Base-by-base conservation (phyloP, 2,888 invertebrate species). In the Acronicta alni region DNA sequence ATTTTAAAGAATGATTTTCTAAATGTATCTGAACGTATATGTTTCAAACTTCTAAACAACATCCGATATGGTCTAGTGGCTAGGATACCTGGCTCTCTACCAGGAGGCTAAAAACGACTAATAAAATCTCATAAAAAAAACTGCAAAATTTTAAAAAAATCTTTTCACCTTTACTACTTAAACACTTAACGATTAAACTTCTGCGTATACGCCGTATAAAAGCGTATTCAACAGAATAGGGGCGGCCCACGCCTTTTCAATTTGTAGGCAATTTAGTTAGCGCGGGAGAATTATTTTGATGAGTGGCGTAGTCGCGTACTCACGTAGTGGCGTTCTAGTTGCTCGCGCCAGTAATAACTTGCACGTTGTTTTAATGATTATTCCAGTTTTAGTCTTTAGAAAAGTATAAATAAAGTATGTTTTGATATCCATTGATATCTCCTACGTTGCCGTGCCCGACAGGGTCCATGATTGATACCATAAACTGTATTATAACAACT, bases 41-140 rank as follows among this genome's bases (percentile, higher is more conserved):
- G 5, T n/a, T 32, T 32, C 32, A 3, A 1, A 4, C 6, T 3
- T n/a, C 0, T 4, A 0, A 1, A 35, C 30, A 79, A 8, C 4
- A 86, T 95, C 94, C 95, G 93, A 93, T 95, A 95, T 95, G 94
- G 95, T 95, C 95, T 95, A 95, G 95, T 95, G 95, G 95, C 92
- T 95, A 95, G 95, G 95, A 95, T 95, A 94, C 92, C 94, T 95
- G 95, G 95, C 89, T 95, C 89, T 95, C 94, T 95, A 93, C 94
- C 94, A 94, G 94, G 92, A 95, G 95, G 95, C 94, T 93, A n/a
- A n/a, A n/a, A n/a, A n/a, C n/a, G n/a, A n/a, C n/a, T n/a, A n/a
- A n/a, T n/a, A n/a, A n/a, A n/a, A n/a, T n/a, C n/a, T n/a, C n/a
- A 20, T 20, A 20, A 4, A 20, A 20, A 20, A 2, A 20, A 20